Evolutionary conservation across 2,797 vertebrate genomes (phyloP), one percentile per base, ranked within the genome.

Genomic region (Platalea minor): DNA sequence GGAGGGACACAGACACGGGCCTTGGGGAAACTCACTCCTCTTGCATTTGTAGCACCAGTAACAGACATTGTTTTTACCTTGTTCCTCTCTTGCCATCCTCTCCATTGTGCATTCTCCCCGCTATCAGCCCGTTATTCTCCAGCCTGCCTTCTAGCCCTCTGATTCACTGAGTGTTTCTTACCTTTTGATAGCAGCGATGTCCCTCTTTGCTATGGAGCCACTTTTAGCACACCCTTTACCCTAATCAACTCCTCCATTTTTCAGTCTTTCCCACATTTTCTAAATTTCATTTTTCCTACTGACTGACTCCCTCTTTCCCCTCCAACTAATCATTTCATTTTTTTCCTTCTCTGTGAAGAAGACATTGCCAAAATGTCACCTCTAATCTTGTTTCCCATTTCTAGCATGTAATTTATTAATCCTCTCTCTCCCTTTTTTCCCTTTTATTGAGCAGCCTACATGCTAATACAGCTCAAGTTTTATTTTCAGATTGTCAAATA

Each of bases 401-500:
- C 94, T 94, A 96, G 95, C 95, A 96, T 93, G 95, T 91, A 97
- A 97, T 95, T 98, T 97, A 95, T 97, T 92, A 95, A 94, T 85
- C 95, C 94, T 80, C 39, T 90, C 91, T 61, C 93, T 20, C 56
- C n/a, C 16, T 65, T 90, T 91, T 84, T 86, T 7, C 21, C 81
- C 69, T 93, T 92, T 90, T 97, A 97, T 89, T 97, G 97, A 97
- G 92, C 91, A 97, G 96, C 79, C 95, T 89, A 93, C 84, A 81
- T 96, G 85, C 74, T 93, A 96, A 95, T 96, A 93, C 74, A 85
- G 81, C 83, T 91, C 92, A 97, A 91, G 95, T 91, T 97, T 97
- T 96, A 98, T 98, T 98, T 98, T 97, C 97, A 97, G 94, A 97
- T 98, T 98, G 97, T 98, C 97, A 97, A 97, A 97, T 97, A 98